These are phyloP conservation scores for Trilocha varians DNA, from an alignment of 2,888 invertebrate genomes.

Conservation along the genomic window DNA sequence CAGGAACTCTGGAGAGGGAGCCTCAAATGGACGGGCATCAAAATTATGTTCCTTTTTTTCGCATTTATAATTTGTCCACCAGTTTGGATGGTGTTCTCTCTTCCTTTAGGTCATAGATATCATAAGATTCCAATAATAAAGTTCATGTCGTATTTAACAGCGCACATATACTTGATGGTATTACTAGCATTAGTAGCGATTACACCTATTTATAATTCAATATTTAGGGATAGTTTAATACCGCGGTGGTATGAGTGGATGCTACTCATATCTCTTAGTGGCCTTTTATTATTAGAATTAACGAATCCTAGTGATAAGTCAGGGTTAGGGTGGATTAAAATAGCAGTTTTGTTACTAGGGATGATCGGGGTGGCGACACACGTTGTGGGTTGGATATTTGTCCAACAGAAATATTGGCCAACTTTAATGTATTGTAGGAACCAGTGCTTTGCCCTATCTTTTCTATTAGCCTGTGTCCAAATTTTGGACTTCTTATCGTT, in stretches of 20 bases:
- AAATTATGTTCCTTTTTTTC: conserved; percentile 93
- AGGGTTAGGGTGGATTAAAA: conserved; percentile 94
- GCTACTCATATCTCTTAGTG: conserved; percentile 94
- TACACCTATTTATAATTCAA: conserved; percentile 86
- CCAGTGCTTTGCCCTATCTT: conserved; percentile 95
- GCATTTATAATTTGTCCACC: conserved; percentile 95
- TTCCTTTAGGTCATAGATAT: conserved; percentile 95
- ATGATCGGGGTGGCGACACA: conserved; percentile 94
- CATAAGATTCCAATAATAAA: conserved; percentile 99
- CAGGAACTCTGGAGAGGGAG: conserved; percentile 98
- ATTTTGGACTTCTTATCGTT: conserved; percentile 98
- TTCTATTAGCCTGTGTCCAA: conserved; percentile 97
- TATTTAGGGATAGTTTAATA: conserved; percentile 82
- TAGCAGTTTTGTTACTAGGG: conserved; percentile 88
- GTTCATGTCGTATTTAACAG: conserved; percentile 99
- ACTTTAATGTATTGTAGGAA: conserved; percentile 95
- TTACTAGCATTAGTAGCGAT: conserved; percentile 92
- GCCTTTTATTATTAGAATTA: conserved; percentile 94
- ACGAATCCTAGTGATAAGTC: conserved; percentile 98
- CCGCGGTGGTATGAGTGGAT: conserved; percentile 98
- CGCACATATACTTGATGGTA: conserved; percentile 97
- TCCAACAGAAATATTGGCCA: conserved; percentile 82
- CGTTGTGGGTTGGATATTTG: conserved; percentile 83
- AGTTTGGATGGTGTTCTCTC: conserved; percentile 95
- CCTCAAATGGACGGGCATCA: conserved; percentile 96